Conservation (phyloP, 2,888 invertebrate genomes). For the Eudemis profundana region DNA sequence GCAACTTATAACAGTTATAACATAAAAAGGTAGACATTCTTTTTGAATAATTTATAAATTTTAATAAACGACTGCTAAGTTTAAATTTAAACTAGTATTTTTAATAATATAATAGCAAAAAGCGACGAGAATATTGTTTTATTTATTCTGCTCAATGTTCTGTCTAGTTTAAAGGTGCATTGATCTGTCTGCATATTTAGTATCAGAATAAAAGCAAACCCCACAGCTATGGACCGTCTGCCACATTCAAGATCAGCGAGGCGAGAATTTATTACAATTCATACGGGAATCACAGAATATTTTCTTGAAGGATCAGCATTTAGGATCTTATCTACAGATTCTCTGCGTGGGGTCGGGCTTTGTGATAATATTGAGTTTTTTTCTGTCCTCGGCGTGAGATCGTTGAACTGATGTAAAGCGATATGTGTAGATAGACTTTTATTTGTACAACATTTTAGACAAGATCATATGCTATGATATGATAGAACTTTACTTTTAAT, state of each 20-base stretch:
- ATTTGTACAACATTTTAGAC: background rate
- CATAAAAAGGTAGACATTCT: too few relatives aligned
- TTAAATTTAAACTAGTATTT: too few relatives aligned
- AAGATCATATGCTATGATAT: too few relatives aligned
- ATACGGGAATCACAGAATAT: conserved; percentile 29
- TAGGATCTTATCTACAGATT: conserved; percentile 26
- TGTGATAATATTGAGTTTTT: conserved; percentile 21
- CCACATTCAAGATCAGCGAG: conserved; percentile 22
- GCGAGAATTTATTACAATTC: conserved; percentile 27
- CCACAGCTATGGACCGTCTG: conserved; percentile 19
- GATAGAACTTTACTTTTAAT: too few relatives aligned
- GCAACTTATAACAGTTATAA: too few relatives aligned
- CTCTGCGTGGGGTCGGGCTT: conserved; percentile 20
- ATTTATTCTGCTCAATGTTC: background rate
- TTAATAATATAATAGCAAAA: background rate
- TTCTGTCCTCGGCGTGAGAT: conserved; percentile 10
- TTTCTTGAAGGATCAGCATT: conserved; percentile 32
- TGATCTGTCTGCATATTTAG: conserved; percentile 35
- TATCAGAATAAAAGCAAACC: conserved; percentile 23
- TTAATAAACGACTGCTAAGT: too few relatives aligned
- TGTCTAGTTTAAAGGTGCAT: conserved; percentile 14
- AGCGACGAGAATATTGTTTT: background rate
- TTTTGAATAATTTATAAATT: background rate
- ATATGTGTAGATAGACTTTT: background rate
- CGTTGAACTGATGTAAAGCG: conserved; percentile 1